Base-by-base conservation (phyloP, 1,140 invertebrate species). In the Plectus sambesii region DNA sequence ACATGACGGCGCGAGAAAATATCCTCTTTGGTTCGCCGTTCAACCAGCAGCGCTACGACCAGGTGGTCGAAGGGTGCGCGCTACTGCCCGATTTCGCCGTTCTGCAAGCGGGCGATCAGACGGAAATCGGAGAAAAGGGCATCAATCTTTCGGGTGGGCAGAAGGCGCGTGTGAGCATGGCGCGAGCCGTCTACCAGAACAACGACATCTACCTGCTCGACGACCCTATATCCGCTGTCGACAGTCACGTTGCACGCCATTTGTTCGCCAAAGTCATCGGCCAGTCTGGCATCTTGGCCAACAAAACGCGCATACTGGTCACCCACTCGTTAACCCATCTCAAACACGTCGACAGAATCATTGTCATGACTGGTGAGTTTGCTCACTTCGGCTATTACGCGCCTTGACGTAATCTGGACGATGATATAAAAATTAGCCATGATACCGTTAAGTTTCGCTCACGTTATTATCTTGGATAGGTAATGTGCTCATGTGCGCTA, bases 141-240 rank as follows among this genome's bases (percentile, higher is more conserved):
- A 64, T 75, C 5, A 76, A 68, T 36, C 51, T 75, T 24, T 71
- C 66, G 47, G 76, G 73, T 5, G 73, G 73, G 12, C 78, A 79
- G 63, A 78, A 76, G 50, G 75, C 77, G 59, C 62, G 78, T 47
- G 71, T 80, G 30, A 73, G 71, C 46, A 62, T 81, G 6, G 79
- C 78, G 1, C 61, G 79, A 51, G 75, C 76, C 2, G 61, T 79
- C 4, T 80, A 80, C 61, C 69, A 71, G 26, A 58, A 75, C 33
- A 62, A 69, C 8, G 75, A 78, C 36, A 66, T 76, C 29, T 75
- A 70, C 49, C 58, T 71, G 1, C 58, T 78, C 55, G 77, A 79
- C 68, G 75, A 78, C 51, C 76, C 77, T 5, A 68, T 78, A 1
- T 72, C 70, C 15, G 68, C 69, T 0, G 55, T 74, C 29, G 72